A percentile compares a stretch with the other conserved stretches of the same genome.
Evolutionary conservation across 2,113 vertebrate species (phyloP).

Genomic region (Bathybates hornii): DNA sequence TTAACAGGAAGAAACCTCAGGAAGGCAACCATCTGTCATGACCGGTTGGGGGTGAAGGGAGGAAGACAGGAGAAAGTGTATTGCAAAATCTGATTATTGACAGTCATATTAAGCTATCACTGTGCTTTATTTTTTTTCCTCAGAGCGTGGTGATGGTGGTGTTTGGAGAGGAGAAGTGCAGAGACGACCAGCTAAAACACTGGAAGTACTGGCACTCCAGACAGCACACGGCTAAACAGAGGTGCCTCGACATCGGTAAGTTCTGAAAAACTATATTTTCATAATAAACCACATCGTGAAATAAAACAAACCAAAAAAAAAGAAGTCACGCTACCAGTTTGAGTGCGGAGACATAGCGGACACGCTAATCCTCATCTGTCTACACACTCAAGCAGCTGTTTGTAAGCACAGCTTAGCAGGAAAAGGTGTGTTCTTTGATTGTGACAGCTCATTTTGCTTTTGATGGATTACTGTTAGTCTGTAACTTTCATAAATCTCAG

Average conservation of each 20-base stretch:
- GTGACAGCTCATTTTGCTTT: background rate
- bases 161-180: constrained; percentile 95
- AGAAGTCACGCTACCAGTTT: background rate
- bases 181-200: constrained; percentile 94
- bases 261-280: background rate
- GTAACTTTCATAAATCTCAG: background rate
- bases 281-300: background rate
- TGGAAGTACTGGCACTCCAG: constrained; percentile 99
- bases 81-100: background rate
- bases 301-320: background rate
- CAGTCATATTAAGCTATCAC: background rate
- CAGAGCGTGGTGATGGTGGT: constrained; percentile 99
- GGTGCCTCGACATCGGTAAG: constrained; percentile 97
- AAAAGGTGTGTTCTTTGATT: background rate
- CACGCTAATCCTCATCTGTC: background rate
- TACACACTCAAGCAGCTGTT: background rate
- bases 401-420: background rate
- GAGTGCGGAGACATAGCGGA: background rate
- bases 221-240: constrained; percentile 97
- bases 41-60: background rate
- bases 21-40: background rate
- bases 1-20: background rate
- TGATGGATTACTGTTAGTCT: background rate
- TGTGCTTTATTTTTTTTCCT: background rate
- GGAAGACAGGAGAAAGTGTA: background rate